A percentile compares a stretch with the other conserved stretches of the same genome.
Evolutionary conservation across 2,113 vertebrate genomes (phyloP).

Genomic region (Phaethon lepturus): DNA sequence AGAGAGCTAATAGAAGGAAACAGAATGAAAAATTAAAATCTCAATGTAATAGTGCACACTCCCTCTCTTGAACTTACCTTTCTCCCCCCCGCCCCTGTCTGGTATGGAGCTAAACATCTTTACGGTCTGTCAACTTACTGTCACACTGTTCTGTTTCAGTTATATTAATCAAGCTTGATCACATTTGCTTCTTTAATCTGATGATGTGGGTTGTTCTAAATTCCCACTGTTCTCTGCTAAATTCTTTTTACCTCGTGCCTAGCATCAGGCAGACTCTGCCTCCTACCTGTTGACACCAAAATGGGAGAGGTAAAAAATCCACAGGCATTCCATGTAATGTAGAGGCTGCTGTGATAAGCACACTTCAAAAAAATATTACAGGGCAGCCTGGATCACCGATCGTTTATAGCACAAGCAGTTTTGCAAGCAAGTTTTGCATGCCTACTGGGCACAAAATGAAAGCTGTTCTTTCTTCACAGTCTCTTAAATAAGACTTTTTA

Average conservation of each 20-base stretch:
- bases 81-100: not conserved
- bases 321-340: not conserved
- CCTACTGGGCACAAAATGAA: not conserved
- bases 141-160: slow-evolving; percentile 51
- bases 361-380: not conserved
- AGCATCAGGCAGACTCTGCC: slow-evolving; percentile 35
- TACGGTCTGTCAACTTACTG: slow-evolving; percentile 22
- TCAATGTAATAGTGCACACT: not conserved
- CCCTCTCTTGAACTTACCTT: not conserved
- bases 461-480: slow-evolving; percentile 23
- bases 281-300: slow-evolving; percentile 2
- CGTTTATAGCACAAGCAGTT: not conserved
- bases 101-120: slow-evolving; percentile 19
- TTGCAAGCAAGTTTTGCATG: not conserved
- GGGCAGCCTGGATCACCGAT: not conserved
- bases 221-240: slow-evolving; percentile 6
- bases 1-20: not conserved
- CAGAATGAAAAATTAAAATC: slow-evolving; percentile 28
- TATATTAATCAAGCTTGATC: slow-evolving; percentile 37
- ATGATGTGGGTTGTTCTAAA: slow-evolving; percentile 16
- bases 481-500: not conserved
- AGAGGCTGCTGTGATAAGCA: not conserved
- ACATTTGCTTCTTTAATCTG: slow-evolving; percentile 38
- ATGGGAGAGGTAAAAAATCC: not conserved
- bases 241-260: slow-evolving; percentile 14